Base-by-base conservation (phyloP, 2,797 vertebrate genomes). In the Propithecus perrieri region DNA sequence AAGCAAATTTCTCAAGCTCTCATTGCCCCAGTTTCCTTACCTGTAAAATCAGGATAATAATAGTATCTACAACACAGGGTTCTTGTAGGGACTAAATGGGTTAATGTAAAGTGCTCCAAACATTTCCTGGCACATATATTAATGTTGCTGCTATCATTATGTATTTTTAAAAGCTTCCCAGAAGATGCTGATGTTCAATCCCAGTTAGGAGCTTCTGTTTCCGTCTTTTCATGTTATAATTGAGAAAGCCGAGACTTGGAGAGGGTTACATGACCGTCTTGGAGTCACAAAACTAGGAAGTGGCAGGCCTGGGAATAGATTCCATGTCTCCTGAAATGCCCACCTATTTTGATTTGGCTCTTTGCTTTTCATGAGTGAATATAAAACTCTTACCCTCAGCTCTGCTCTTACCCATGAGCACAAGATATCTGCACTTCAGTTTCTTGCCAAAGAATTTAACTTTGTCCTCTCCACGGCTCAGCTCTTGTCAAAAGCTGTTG, bases 361-460 rank as follows among this genome's bases (percentile, higher is more conserved):
- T 91, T 84, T 83, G 48, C 26, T 48, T 90, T 96, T 81, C 76
- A 35, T 3, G 14, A 91, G 38, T 85, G 76, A 74, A 43, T 79
- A 6, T 41, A 83, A 89, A 69, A 69, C 75, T 76, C 72, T 74
- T 74, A 7, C 18, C 38, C 50, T 72, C 50, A 88, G 0, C 57
- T 85, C 69, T 96, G 24, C 50, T 30, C 79, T 93, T 84, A 11
- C 35, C 76, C 61, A 15, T 63, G 43, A 93, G 65, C 59, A 14
- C 88, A 50, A 75, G 85, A 50, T 74, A 33, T 35, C 50, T 93
- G 7, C 3, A 76, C 67, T 93, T 94, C 30, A 35, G 7, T 79
- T 92, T 89, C 50, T 92, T 94, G 46, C 69, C 71, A 61, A 50
- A 93, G 48, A 95, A 46, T 3, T 35, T 93, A 61, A 78, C 80